Evolutionary conservation across 2,888 invertebrate species (phyloP).

Genomic region (Perithous albicinctus): DNA sequence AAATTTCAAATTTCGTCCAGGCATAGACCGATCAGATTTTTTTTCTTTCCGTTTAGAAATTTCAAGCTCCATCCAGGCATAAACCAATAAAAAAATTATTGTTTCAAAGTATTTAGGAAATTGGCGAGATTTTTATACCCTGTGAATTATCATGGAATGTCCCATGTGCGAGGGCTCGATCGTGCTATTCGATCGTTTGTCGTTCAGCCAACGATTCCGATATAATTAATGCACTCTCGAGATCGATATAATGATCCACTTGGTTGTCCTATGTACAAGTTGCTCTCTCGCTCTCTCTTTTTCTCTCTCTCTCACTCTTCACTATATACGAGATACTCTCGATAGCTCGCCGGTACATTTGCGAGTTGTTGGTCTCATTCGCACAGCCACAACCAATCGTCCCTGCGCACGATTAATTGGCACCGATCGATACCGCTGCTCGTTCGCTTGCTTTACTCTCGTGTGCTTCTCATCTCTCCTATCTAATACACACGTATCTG

Average conservation of each 20-base stretch:
- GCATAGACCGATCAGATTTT: no score
- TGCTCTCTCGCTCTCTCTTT: neutral
- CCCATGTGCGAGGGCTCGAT: conserved; percentile 56
- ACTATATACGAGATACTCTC: conserved; percentile 36
- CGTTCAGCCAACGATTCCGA: conserved; percentile 59
- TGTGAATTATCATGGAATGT: no score
- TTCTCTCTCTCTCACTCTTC: conserved; percentile 19
- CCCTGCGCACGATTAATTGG: conserved; percentile 59
- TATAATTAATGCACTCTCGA: conserved; percentile 65
- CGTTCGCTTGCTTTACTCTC: conserved; percentile 7
- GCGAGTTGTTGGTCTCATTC: conserved; percentile 52
- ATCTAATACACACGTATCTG: conserved; percentile 23
- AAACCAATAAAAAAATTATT: no score
- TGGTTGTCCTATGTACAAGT: conserved; percentile 11
- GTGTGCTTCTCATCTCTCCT: conserved; percentile 28
- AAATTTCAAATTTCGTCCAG: no score
- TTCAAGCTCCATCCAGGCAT: no score
- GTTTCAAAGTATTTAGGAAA: no score
- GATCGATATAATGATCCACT: conserved; percentile 63
- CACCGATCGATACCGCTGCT: conserved; percentile 50
- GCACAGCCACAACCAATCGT: conserved; percentile 1
- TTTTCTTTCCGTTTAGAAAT: no score
- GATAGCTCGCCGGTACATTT: conserved; percentile 46
- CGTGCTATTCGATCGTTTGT: conserved; percentile 65
- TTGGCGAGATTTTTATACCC: no score